Evolutionary conservation across 2,113 vertebrate genomes (phyloP), one percentile per base, ranked within the genome.

Genomic region (Leptodactylus fuscus): DNA sequence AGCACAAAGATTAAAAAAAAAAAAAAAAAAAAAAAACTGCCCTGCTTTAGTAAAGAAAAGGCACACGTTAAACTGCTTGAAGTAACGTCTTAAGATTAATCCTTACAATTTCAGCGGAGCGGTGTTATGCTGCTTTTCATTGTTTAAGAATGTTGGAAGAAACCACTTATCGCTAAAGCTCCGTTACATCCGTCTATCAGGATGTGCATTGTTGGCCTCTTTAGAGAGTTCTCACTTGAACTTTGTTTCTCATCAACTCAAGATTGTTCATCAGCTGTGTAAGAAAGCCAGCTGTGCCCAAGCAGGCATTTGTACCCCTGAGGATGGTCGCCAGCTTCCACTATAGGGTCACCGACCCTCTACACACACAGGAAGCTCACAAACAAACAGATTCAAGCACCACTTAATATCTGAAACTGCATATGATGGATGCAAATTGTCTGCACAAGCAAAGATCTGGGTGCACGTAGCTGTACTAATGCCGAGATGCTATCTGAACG

Each of bases 151-250:
- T 46, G 36, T 55, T 51, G 60, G 51, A 70, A 79, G 34, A 80
- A 71, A 38, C n/a, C 48, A 60, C 76, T 85, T 79, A 80, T 80
- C 44, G 38, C 44, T 13, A 27, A 36, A 15, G 46, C 22, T 70
- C 49, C 2, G 29, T 70, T 85, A 71, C 65, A 71, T 41, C 74
- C 46, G 76, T 53, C 83, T 85, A 49, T 60, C 75, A 44, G 73
- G 62, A 67, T 36, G 29, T 5, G 27, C 32, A 78, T 51, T 85
- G 62, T 67, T 51, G 46, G 70, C 27, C 73, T 46, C 29, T 48
- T 27, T 78, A 78, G 58, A 75, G 67, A 85, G 83, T 75, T 69
- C 65, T 85, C 32, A 69, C 83, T 78, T 48, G 71, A 76, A 76
- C 58, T 58, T 51, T 82, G 32, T 46, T 41, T 46, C 70, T 74